Evolutionary conservation across 2,797 vertebrate species (phyloP), one percentile per base, ranked within the genome.

Genomic region (Echeneis naucrates): DNA sequence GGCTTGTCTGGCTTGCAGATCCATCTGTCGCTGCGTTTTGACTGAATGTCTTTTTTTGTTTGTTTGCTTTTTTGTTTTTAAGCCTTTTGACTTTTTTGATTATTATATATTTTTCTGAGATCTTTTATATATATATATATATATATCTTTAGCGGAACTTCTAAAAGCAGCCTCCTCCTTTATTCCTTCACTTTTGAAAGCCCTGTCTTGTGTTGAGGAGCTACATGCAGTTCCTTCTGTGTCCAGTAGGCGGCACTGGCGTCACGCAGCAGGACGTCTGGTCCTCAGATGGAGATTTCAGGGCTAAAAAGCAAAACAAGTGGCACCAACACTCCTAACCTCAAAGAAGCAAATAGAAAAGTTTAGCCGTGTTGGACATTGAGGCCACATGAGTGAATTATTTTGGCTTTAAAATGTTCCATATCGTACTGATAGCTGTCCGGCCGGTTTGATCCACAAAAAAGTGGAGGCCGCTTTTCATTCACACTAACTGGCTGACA

Each of bases 231-330:
- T 78, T 69, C 32, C 0, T 0, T 1, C 0, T 61, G 0, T 60
- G 0, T 70, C 92, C 95, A 88, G 87, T 88, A 94, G 93, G 93
- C 91, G 95, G 89, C 92, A 50, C 88, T 93, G 72, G 88, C 90
- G 93, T 77, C 89, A 89, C 93, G 87, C 82, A 83, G 82, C 84
- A 85, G 66, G 52, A 47, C 77, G 67, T 65, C 66, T 2, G 2
- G 23, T 2, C 53, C 53, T 38, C 44, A 17, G 32, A 21, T 40
- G 48, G 65, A 47, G 61, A 44, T 40, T 59, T 59, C 33, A 64
- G 73, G 10, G 13, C 3, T 35, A 42, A 38, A 33, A 35, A 45
- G 12, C 24, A 51, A 83, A 86, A 78, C 85, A 78, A 85, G 81
- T 80, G 84, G 54, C 74, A 72, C 33, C 37, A 67, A 69, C 59